Evolutionary conservation across 2,888 invertebrate genomes (phyloP).

Genomic region (Ochropleura plecta): DNA sequence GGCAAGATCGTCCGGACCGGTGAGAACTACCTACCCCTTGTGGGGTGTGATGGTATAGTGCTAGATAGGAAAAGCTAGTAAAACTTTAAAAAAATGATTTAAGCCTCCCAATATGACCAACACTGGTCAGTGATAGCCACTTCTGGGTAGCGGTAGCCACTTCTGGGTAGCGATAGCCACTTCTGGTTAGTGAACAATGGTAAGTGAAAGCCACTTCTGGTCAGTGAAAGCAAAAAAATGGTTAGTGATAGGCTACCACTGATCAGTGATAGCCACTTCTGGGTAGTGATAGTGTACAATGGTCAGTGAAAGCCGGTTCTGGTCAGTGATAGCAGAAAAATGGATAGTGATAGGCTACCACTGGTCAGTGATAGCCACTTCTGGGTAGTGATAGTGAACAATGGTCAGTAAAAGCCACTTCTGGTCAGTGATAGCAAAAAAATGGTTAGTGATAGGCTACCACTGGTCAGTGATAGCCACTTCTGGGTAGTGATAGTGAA

Average conservation of each 20-base stretch:
- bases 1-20: slow-evolving; percentile 82
- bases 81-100: no score
- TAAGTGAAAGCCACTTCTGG: background rate
- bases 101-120: background rate
- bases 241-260: no score
- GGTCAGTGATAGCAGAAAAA: background rate
- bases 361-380: background rate
- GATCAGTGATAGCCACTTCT: no score
- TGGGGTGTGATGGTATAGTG: background rate
- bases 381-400: background rate
- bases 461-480: no score
- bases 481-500: no score
- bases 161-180: no score
- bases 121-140: background rate
- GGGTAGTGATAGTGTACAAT: no score
- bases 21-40: slow-evolving; percentile 50
- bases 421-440: background rate
- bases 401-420: background rate
- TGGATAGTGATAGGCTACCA: no score
- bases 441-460: no score
- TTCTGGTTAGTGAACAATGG: no score
- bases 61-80: background rate
- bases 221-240: no score
- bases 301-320: background rate
- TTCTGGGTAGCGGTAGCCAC: no score